A percentile compares a stretch with the other conserved stretches of the same genome.
These are phyloP conservation scores for Tortricodes alternella DNA, from an alignment of 2,888 invertebrate species.

Conservation along the genomic window DNA sequence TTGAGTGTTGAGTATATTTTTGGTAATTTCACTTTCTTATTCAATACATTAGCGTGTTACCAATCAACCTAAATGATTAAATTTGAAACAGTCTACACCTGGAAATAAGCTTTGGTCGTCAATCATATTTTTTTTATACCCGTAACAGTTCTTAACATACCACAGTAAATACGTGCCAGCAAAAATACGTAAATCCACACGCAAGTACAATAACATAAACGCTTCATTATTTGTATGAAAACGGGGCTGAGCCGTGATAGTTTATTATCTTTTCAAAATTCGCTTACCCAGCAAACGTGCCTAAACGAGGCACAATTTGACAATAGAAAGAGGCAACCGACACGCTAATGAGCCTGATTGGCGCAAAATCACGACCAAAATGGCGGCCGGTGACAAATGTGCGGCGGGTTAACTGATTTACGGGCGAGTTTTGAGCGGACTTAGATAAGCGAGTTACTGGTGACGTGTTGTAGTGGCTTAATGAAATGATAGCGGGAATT, in stretches of 20 bases:
- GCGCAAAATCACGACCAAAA: constrained; percentile 61
- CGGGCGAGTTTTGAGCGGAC: constrained; percentile 8
- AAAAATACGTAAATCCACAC: neutral
- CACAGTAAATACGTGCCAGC: too few species aligned
- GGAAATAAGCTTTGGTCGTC: too few species aligned
- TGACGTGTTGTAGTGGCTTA: neutral
- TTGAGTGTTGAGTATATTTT: too few species aligned
- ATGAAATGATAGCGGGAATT: neutral
- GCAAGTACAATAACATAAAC: neutral
- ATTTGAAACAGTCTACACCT: too few species aligned
- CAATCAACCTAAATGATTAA: too few species aligned
- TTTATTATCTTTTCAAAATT: neutral
- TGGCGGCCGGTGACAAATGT: constrained; percentile 37
- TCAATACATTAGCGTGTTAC: too few species aligned
- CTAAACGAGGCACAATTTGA: constrained; percentile 9
- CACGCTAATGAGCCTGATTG: constrained; percentile 62
- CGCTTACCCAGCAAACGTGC: constrained; percentile 10
- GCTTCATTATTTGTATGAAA: too few species aligned
- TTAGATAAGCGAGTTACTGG: constrained; percentile 2
- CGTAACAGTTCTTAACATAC: too few species aligned
- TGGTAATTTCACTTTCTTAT: too few species aligned
- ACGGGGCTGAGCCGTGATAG: too few species aligned
- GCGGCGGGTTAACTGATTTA: constrained; percentile 22
- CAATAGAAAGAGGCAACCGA: constrained; percentile 33
- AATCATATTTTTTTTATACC: too few species aligned